Percentiles rank a stretch among this genome's conserved stretches.
Evolutionary conservation across 2,888 invertebrate genomes (phyloP).

Genomic region (Morinoia aosen): DNA sequence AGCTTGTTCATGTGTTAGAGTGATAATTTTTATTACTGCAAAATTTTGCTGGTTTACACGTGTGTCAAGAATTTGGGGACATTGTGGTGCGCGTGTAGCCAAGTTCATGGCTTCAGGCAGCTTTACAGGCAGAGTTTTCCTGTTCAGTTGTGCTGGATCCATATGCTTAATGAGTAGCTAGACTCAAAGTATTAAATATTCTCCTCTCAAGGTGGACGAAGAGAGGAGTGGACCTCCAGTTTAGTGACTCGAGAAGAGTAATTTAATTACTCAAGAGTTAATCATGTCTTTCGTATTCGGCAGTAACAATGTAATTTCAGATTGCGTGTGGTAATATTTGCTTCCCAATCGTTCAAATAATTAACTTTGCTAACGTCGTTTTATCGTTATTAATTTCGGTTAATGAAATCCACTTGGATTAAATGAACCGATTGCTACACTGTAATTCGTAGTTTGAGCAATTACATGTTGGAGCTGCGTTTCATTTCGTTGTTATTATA

Average conservation of each 20-base stretch:
- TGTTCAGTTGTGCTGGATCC: background rate
- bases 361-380: too few relatives aligned
- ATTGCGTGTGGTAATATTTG: background rate
- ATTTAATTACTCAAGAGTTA: too few relatives aligned
- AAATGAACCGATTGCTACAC: background rate
- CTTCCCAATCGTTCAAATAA: too few relatives aligned
- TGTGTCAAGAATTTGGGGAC: background rate
- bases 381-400: background rate
- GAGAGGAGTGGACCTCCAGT: background rate
- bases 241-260: background rate
- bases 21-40: background rate
- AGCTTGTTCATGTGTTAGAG: background rate
- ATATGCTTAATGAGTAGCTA: background rate
- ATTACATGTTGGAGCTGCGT: background rate
- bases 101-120: background rate
- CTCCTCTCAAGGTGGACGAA: too few relatives aligned
- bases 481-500: background rate
- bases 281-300: background rate
- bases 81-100: background rate
- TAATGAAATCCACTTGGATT: background rate
- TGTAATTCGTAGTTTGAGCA: background rate
- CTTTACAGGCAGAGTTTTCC: background rate
- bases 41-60: background rate
- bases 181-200: background rate
- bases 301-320: background rate